These are phyloP conservation scores for Prionace glauca DNA, from an alignment of 2,797 vertebrate genomes.

Conservation along the genomic window DNA sequence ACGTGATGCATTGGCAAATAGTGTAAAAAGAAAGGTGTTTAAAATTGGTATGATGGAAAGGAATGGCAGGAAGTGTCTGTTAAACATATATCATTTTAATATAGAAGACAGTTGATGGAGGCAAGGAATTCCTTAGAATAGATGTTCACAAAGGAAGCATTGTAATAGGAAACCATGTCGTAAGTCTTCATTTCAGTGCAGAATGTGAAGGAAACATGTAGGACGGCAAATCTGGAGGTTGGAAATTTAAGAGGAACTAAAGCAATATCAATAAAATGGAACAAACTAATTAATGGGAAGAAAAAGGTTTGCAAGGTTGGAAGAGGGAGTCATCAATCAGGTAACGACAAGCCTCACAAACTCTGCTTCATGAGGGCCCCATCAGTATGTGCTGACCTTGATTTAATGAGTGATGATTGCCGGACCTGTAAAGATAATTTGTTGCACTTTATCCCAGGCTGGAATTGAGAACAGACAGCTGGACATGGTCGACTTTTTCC, in stretches of 20 bases:
- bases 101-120: neutral
- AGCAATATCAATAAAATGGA: neutral
- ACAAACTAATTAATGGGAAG: neutral
- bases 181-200: neutral
- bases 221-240: neutral
- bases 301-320: neutral
- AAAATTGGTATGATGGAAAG: neutral
- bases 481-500: conserved; percentile 88
- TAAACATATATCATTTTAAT: neutral
- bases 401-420: neutral
- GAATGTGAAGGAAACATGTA: neutral
- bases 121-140: neutral
- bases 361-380: neutral
- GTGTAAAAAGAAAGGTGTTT: neutral
- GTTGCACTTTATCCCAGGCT: conserved; percentile 58
- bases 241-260: neutral
- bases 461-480: conserved; percentile 90
- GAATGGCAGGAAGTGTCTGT: neutral
- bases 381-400: neutral
- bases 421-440: neutral
- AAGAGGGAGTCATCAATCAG: neutral
- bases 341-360: neutral
- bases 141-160: neutral
- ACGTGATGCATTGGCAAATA: neutral
- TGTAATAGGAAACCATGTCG: neutral